A percentile compares a stretch with the other conserved stretches of the same genome.
These are phyloP conservation scores for Malurus elegans DNA, from an alignment of 2,113 vertebrate genomes.

Conservation along the genomic window DNA sequence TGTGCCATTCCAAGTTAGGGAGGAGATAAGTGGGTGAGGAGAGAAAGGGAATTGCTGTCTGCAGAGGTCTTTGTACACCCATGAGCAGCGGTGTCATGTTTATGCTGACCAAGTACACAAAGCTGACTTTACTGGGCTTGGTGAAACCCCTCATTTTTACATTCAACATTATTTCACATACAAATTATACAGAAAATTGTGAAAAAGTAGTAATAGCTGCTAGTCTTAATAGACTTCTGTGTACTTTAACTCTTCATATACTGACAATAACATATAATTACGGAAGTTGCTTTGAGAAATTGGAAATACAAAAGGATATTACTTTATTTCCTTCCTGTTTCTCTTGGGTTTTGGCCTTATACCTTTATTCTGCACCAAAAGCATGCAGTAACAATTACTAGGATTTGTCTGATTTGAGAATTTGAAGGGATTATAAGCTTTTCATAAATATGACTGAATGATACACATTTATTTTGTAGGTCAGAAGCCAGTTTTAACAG, in stretches of 20 bases:
- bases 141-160: not conserved
- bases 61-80: not conserved
- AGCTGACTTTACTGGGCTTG: not conserved
- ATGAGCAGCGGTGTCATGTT: not conserved
- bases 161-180: not conserved
- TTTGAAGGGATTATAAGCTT: not conserved
- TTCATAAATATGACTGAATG: not conserved
- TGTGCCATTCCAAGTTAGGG: not conserved
- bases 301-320: rapidly evolving
- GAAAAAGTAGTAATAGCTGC: not conserved
- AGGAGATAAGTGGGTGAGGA: not conserved
- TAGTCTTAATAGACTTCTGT: not conserved
- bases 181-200: not conserved
- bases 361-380: not conserved
- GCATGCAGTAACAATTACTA: not conserved
- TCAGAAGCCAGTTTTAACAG: conserved; percentile 93
- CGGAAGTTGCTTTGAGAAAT: not conserved
- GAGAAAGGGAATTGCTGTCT: not conserved
- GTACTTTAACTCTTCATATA: not conserved
- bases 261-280: not conserved
- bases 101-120: not conserved
- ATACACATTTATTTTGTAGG: conserved; percentile 68
- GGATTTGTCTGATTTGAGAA: not conserved
- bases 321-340: not conserved
- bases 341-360: not conserved